Evolutionary conservation across 2,113 vertebrate genomes (phyloP).

Genomic region (Clarias macrocephalus): DNA sequence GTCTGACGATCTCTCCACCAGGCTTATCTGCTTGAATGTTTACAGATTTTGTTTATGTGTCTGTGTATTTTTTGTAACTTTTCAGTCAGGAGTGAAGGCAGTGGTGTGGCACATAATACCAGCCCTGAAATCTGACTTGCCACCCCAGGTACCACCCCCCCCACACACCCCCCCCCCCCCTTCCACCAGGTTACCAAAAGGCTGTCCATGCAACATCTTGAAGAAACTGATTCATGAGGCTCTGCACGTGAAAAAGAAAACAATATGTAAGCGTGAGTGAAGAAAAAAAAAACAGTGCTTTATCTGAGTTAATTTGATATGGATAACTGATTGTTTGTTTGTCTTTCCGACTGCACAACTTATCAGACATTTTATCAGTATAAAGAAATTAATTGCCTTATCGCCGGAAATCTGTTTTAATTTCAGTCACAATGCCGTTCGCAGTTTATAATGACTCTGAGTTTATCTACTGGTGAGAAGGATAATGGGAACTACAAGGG

Average conservation of each 20-base stretch:
- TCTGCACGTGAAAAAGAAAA: background rate
- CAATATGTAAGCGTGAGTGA: too few relatives aligned
- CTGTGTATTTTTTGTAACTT: background rate
- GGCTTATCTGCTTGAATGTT: conserved; percentile 6
- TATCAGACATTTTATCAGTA: too few relatives aligned
- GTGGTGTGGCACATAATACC: background rate
- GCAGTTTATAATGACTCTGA: too few relatives aligned
- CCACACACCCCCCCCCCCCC: too few relatives aligned
- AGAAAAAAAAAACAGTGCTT: background rate
- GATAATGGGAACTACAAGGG: too few relatives aligned
- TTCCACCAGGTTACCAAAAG: too few relatives aligned
- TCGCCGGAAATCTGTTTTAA: too few relatives aligned
- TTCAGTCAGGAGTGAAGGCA: background rate
- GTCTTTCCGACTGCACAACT: too few relatives aligned
- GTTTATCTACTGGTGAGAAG: too few relatives aligned
- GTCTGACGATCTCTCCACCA: background rate
- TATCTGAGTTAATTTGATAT: background rate
- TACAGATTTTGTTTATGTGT: background rate
- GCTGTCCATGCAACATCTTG: background rate
- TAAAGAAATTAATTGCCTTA: too few relatives aligned
- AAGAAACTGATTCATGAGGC: background rate
- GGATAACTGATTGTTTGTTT: too few relatives aligned
- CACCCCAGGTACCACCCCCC: background rate
- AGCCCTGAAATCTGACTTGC: background rate
- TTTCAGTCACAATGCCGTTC: too few relatives aligned